Conservation (phyloP, 2,113 vertebrate species). For the Euleptes europaea region DNA sequence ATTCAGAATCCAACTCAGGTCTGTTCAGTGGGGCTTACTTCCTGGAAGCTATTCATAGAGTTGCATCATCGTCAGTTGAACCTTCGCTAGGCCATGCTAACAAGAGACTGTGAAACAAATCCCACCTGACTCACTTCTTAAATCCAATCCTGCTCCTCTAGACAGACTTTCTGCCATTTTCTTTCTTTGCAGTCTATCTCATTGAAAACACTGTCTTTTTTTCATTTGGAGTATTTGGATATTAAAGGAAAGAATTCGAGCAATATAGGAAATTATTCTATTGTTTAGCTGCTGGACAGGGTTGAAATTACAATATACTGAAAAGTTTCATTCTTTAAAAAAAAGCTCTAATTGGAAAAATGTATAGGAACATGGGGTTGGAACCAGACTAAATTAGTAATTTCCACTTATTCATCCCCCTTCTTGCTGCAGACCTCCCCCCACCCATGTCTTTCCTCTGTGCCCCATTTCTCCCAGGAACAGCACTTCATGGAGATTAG, state of each 20-base stretch:
- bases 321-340: neutral
- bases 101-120: neutral
- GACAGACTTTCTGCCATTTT: neutral
- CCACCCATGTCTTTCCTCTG: too few species aligned
- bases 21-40: too few species aligned
- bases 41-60: too few species aligned
- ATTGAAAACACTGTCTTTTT: neutral
- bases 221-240: neutral
- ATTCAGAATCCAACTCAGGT: too few species aligned
- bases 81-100: neutral
- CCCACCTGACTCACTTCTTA: conserved; percentile 17
- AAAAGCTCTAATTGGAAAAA: neutral
- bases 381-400: too few species aligned
- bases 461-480: too few species aligned
- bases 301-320: neutral
- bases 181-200: neutral
- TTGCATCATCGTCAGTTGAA: neutral
- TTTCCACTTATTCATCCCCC: too few species aligned
- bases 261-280: neutral
- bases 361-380: neutral
- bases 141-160: neutral
- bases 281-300: neutral
- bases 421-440: too few species aligned
- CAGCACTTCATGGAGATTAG: too few species aligned
- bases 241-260: neutral